A percentile compares a stretch with the other conserved stretches of the same genome.
These are phyloP conservation scores for Colius striatus DNA, from an alignment of 2,113 vertebrate genomes.

Conservation along the genomic window DNA sequence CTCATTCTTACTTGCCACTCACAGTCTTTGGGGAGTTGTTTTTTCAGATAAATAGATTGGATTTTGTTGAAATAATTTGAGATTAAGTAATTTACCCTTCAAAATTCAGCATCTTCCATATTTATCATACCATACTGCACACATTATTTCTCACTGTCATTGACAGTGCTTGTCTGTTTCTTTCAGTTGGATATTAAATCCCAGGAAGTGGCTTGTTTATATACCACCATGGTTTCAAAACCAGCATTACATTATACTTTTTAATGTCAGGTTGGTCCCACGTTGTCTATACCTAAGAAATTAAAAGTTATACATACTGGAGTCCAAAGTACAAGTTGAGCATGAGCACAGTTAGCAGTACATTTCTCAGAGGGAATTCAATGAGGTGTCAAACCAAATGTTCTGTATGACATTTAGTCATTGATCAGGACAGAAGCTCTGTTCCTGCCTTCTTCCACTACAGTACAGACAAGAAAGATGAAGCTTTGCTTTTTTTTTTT, in stretches of 20 bases:
- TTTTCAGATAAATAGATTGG: background rate
- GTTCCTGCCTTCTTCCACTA: background rate
- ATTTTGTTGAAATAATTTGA: background rate
- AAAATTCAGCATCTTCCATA: background rate
- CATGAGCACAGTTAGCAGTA: background rate
- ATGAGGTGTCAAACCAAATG: background rate
- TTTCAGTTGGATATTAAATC: background rate
- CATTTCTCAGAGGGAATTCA: background rate
- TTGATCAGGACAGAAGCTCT: background rate
- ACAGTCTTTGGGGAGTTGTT: background rate
- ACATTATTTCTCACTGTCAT: background rate
- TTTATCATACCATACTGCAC: background rate
- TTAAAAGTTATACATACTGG: background rate
- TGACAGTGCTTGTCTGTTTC: background rate
- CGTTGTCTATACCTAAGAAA: slow-evolving; percentile 3
- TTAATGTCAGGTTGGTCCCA: background rate
- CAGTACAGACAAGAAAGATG: background rate
- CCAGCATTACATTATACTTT: background rate
- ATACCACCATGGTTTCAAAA: background rate
- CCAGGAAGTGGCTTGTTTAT: background rate
- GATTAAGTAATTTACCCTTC: slow-evolving; percentile 3
- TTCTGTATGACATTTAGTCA: background rate
- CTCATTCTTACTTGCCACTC: background rate
- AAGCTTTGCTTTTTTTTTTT: background rate
- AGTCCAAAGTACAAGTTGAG: background rate